Evolutionary conservation across 2,113 vertebrate species (phyloP).

Genomic region (Psittacula cyanocephala): DNA sequence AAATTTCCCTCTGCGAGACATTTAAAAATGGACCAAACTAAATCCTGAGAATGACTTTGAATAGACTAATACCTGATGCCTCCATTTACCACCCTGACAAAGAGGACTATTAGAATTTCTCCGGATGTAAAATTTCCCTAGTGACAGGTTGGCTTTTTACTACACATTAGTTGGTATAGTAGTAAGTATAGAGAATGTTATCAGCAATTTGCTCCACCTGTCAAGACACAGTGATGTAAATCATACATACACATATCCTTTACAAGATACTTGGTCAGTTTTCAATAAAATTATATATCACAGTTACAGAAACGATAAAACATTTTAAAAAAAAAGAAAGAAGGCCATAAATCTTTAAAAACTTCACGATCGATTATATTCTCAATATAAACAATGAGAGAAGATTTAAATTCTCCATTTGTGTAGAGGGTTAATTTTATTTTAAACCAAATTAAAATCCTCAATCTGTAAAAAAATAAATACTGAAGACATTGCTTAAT

Average conservation of each 20-base stretch:
- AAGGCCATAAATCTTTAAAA: background rate
- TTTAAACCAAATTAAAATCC: background rate
- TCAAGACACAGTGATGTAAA: background rate
- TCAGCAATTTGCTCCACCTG: background rate
- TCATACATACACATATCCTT: background rate
- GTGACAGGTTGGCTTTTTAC: background rate
- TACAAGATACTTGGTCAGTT: background rate
- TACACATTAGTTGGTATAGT: accelerated
- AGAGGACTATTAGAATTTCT: background rate
- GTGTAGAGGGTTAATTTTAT: background rate
- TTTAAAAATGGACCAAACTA: background rate
- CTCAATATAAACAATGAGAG: background rate
- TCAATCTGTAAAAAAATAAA: background rate
- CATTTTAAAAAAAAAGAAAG: background rate
- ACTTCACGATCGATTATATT: background rate
- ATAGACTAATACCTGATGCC: background rate
- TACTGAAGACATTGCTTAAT: background rate
- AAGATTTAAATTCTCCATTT: background rate
- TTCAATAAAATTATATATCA: background rate
- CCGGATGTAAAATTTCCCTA: background rate
- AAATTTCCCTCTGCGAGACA: background rate
- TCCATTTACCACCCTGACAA: background rate
- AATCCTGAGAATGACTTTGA: background rate
- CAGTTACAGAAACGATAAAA: background rate
- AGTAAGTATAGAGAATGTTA: background rate